Base-by-base conservation (phyloP, 2,888 invertebrate species). In the Leptopilina syphax region DNA sequence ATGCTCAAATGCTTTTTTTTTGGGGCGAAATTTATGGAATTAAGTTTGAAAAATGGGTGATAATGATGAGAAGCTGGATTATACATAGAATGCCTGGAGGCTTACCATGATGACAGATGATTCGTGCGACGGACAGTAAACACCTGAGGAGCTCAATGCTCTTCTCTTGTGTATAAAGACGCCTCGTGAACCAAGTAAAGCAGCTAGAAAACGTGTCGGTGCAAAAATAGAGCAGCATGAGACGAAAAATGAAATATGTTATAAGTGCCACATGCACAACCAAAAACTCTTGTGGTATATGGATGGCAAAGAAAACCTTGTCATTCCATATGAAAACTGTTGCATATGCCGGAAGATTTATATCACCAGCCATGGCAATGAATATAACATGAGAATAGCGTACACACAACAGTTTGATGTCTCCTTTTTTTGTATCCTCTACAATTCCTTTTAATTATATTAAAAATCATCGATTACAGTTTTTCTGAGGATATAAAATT, bases 181-280 rank as follows among this genome's bases (percentile, higher is more conserved):
- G 85, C 86, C 85, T 84, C 83, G 83, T 83, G 81, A 83, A 83
- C 84, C 84, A 7, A 87, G 86, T 88, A 88, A 91, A 91, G 85
- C 91, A 91, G 91, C 91, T 91, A 91, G 91, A 92, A 92, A 91
- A 85, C 83, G 81, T 85, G 86, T 84, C 81, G 34, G 87, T 84
- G 87, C 90, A 87, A 91, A 90, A 91, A 91, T 90, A 90, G 90
- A 89, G 89, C 86, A 86, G 83, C 79, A 82, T 80, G 83, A 85
- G 87, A 85, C 89, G 91, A 90, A 91, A 92, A 92, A 91, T 92
- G 91, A 91, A 91, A 92, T 91, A 90, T 91, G 90, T 91, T 91
- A 91, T 91, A 91, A 91, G 88, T 89, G 87, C 77, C 66, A 78
- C 18, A 63, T 65, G 24, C 63, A 27, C 41, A 63, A 18, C 27